Evolutionary conservation across 2,797 vertebrate genomes (phyloP).

Genomic region (Anas bernieri): DNA sequence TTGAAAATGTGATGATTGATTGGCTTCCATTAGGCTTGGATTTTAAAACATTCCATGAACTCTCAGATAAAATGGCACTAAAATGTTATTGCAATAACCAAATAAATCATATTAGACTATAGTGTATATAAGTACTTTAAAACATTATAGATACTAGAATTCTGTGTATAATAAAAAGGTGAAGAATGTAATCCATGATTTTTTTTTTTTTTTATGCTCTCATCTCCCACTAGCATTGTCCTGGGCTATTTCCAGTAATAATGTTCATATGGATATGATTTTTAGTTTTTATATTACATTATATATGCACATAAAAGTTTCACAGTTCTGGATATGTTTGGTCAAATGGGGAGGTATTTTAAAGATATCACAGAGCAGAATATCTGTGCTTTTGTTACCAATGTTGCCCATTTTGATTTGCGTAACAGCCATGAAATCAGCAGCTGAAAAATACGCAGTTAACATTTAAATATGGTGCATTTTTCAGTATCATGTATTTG

Average conservation of each 20-base stretch:
- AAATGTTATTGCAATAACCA: constrained; percentile 80
- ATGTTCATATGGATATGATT: constrained; percentile 18
- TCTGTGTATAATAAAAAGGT: constrained; percentile 84
- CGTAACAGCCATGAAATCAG: not conserved
- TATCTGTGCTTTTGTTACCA: not conserved
- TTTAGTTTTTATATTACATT: not conserved
- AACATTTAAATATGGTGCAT: not conserved
- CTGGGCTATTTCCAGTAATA: constrained; percentile 19
- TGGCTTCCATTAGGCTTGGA: constrained; percentile 79
- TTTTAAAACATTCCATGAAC: constrained; percentile 78
- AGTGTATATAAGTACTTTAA: constrained; percentile 78
- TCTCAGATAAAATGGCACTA: constrained; percentile 81
- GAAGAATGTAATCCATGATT: constrained; percentile 75
- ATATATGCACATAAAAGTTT: not conserved
- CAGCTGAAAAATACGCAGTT: not conserved
- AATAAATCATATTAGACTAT: constrained; percentile 75
- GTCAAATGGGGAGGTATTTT: not conserved
- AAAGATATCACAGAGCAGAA: not conserved
- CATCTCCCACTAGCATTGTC: constrained; percentile 54
- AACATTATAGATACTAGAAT: constrained; percentile 79
- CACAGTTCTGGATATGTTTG: not conserved
- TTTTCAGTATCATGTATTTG: not conserved
- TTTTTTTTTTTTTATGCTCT: constrained; percentile 64
- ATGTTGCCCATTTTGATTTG: not conserved
- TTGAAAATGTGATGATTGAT: constrained; percentile 84